Evolutionary conservation across 1,140 invertebrate genomes (phyloP).

Genomic region (Phymorhynchus buccinoides): DNA sequence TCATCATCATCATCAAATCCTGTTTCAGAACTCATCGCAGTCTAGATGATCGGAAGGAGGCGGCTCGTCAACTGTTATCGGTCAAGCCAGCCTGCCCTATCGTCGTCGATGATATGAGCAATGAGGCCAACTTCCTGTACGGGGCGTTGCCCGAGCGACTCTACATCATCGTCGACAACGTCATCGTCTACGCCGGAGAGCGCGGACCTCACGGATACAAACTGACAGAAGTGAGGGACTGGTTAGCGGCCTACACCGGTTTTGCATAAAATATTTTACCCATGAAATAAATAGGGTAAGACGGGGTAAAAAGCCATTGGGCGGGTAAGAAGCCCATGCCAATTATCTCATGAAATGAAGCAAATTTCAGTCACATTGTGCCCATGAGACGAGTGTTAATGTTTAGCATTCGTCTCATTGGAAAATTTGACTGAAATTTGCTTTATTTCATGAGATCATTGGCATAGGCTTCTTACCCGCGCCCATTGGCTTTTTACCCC

Average conservation of each 20-base stretch:
- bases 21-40: conserved; percentile 36
- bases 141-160: conserved; percentile 54
- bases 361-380: too few species aligned
- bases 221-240: conserved; percentile 53
- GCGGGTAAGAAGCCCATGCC: too few species aligned
- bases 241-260: conserved; percentile 43
- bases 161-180: conserved; percentile 54
- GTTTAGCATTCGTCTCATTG: too few species aligned
- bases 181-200: conserved; percentile 53
- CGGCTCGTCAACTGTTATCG: conserved; percentile 46
- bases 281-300: too few species aligned
- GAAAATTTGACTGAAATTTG: too few species aligned
- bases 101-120: conserved; percentile 53
- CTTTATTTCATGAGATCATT: too few species aligned
- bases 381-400: neutral
- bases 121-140: conserved; percentile 49
- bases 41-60: conserved; percentile 53
- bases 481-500: too few species aligned
- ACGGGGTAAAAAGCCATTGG: too few species aligned
- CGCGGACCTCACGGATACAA: conserved; percentile 52
- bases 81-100: conserved; percentile 37
- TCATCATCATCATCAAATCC: too few species aligned
- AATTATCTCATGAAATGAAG: too few species aligned
- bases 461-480: too few species aligned
- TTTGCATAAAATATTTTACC: too few species aligned